These are phyloP conservation scores for Acipenser oxyrinchus DNA, from an alignment of 2,797 vertebrate species.

Conservation along the genomic window DNA sequence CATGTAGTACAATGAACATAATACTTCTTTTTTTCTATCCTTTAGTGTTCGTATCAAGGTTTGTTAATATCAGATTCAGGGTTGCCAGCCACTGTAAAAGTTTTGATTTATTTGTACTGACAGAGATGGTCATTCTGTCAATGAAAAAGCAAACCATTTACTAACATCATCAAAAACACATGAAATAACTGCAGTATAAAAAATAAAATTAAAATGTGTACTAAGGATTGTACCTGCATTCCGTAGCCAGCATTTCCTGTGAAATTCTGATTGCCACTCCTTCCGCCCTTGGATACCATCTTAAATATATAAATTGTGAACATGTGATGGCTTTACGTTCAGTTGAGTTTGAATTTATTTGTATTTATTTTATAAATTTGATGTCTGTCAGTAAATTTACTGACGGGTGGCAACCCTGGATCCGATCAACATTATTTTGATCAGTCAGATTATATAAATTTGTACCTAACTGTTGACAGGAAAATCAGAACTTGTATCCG, in stretches of 20 bases:
- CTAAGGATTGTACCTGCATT: slow-evolving; percentile 20
- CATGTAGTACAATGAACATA: too few relatives aligned
- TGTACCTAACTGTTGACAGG: neutral
- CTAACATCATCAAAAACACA: slow-evolving; percentile 1
- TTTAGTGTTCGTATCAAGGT: too few relatives aligned
- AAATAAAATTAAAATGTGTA: neutral
- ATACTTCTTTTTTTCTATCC: too few relatives aligned
- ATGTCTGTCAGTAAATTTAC: slow-evolving; percentile 6
- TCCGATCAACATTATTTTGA: neutral
- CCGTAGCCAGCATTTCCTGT: slow-evolving; percentile 19
- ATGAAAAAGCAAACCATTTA: neutral
- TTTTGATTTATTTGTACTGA: neutral
- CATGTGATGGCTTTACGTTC: slow-evolving; percentile 19
- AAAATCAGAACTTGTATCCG: neutral
- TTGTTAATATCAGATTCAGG: slow-evolving; percentile 6
- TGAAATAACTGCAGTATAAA: slow-evolving; percentile 1
- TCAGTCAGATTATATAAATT: neutral
- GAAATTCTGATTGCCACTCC: slow-evolving; percentile 22
- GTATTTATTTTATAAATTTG: slow-evolving; percentile 1
- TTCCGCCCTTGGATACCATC: slow-evolving; percentile 22
- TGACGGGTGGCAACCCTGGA: slow-evolving; percentile 20
- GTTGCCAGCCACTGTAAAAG: slow-evolving; percentile 5
- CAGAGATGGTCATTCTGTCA: neutral
- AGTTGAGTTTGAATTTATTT: slow-evolving; percentile 10
- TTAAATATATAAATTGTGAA: slow-evolving; percentile 26